Percentiles rank a stretch among this genome's conserved stretches.
These are phyloP conservation scores for Drosophila ercepeae DNA, from an alignment of 1,140 invertebrate genomes.

Conservation along the genomic window DNA sequence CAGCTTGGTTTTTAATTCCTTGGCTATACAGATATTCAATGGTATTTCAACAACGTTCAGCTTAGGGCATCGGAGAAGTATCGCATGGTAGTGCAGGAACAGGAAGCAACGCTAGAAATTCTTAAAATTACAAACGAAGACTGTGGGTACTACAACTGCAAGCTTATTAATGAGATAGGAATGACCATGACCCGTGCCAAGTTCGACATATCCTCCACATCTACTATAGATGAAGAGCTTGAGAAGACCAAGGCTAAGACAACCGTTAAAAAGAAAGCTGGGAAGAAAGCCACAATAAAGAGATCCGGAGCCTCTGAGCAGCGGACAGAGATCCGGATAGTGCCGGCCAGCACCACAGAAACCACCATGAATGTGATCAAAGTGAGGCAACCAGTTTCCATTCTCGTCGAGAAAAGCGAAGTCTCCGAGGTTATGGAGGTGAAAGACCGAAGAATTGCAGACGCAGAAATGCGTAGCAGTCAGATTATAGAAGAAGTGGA, in stretches of 20 bases:
- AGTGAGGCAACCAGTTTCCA: constrained; percentile 73
- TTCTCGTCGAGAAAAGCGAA: constrained; percentile 84
- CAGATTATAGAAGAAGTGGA: constrained; percentile 73
- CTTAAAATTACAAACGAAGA: constrained; percentile 88
- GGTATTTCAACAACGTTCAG: constrained; percentile 94
- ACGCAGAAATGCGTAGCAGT: constrained; percentile 54
- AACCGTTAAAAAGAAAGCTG: constrained; percentile 72
- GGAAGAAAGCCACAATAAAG: constrained; percentile 55
- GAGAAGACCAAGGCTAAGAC: constrained; percentile 78
- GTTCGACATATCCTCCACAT: constrained; percentile 86
- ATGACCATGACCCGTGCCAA: constrained; percentile 91
- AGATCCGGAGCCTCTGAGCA: constrained; percentile 33
- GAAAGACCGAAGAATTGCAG: constrained; percentile 71
- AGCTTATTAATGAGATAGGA: constrained; percentile 92
- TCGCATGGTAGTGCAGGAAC: constrained; percentile 87
- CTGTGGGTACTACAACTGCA: constrained; percentile 94
- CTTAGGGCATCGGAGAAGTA: constrained; percentile 90
- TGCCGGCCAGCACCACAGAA: constrained; percentile 77
- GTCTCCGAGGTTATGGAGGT: constrained; percentile 83
- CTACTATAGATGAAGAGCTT: constrained; percentile 66
- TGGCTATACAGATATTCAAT: constrained; percentile 90
- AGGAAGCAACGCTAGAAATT: constrained; percentile 90
- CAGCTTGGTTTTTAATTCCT: constrained; percentile 42
- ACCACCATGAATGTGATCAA: constrained; percentile 69
- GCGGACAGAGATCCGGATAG: constrained; percentile 65